Conservation (phyloP, 2,888 invertebrate genomes). For the Notodonta dromedarius region DNA sequence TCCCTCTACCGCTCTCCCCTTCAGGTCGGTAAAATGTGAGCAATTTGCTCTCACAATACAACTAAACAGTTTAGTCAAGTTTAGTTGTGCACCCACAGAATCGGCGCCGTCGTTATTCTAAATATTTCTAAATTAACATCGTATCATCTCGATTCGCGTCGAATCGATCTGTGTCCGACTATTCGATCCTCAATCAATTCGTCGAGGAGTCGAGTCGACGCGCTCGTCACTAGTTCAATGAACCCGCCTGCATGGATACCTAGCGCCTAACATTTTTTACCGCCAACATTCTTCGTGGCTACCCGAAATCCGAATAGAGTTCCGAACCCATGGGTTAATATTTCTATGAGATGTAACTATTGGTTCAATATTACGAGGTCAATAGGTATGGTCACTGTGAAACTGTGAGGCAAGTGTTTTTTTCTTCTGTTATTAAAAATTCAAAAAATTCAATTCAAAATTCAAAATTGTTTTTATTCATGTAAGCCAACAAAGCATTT, state of each 20-base stretch:
- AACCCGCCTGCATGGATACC: conserved; percentile 40
- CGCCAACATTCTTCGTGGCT: conserved; percentile 23
- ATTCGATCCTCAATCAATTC: conserved; percentile 77
- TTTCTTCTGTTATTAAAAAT: too few species aligned
- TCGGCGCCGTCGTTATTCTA: conserved; percentile 30
- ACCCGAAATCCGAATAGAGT: conserved; percentile 19
- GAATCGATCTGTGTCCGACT: conserved; percentile 58
- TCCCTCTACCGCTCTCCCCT: too few species aligned
- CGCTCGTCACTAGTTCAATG: conserved; percentile 40
- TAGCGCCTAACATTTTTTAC: conserved; percentile 34
- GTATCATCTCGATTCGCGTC: conserved; percentile 49
- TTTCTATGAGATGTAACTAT: not conserved
- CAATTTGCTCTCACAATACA: too few species aligned
- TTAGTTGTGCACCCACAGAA: too few species aligned
- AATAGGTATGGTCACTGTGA: conserved; percentile 13
- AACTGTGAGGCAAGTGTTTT: too few species aligned
- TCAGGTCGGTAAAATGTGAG: too few species aligned
- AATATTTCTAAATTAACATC: conserved; percentile 44
- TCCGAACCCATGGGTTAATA: conserved; percentile 16
- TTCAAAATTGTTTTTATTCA: too few species aligned
- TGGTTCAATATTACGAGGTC: conserved; percentile 19
- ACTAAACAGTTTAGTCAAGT: too few species aligned
- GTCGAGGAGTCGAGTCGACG: conserved; percentile 51
- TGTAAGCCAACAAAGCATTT: too few species aligned
- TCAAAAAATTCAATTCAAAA: too few species aligned